Evolutionary conservation across 2,888 invertebrate genomes (phyloP), one percentile per base, ranked within the genome.

Genomic region (Eupithecia pulchellata): DNA sequence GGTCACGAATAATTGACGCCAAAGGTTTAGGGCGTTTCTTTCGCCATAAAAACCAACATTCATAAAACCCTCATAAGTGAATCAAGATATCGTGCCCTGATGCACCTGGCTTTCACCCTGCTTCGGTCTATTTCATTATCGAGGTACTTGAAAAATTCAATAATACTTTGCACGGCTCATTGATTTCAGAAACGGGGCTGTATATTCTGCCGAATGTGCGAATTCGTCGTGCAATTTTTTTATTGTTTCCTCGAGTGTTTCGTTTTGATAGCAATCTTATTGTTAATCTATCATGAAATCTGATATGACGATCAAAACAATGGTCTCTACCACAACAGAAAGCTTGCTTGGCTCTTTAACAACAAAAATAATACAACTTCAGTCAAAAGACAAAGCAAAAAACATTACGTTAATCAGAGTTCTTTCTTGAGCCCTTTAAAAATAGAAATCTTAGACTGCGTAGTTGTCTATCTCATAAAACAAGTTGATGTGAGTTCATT

Each of bases 1-100:
- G 93, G 93, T 92, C 89, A 91, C 85, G 86, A 89, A 92, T 93
- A 93, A 93, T 92, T 92, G 92, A 91, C 90, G 91, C 85, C 84
- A 88, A 91, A 88, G 87, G 90, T 90, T 88, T 89, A 88, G 88
- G 91, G 91, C 87, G 90, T 85, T 87, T 82, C 86, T 87, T 87
- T 84, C 80, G 84, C 83, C 81, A 75, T 86, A 88, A 88, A 90
- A 86, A 87, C 84, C 87, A 81, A 89, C 89, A 89, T 88, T 87
- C 86, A 91, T 89, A 89, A 87, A 89, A 82, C 92, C 91, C 92
- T 90, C 86, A 90, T 89, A 88, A 91, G 88, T 89, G 87, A 92
- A 92, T 93, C 94, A 93, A 94, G 93, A 94, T 94, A 92, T 89
- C 86, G 90, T 81, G 82, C 85, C 86, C 88, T 79, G 84, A 88